Base-by-base conservation (phyloP, 2,113 vertebrate species). In the Hiodon alosoides region DNA sequence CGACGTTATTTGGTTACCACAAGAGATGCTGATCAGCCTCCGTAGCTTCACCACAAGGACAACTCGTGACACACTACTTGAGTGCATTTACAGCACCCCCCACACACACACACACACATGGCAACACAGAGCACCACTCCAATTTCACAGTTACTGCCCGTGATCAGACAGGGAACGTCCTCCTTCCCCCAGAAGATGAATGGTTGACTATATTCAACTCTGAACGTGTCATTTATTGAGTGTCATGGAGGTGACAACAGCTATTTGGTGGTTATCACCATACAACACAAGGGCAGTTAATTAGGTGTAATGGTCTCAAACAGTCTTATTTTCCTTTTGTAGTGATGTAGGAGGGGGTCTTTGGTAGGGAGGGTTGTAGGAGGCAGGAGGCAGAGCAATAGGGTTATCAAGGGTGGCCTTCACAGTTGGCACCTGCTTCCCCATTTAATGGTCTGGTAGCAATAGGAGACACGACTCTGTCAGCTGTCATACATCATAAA, bases 231-330 rank as follows among this genome's bases (percentile, higher is more conserved):
- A 79, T 83, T 85, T 85, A 86, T 85, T 78, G 84, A 89, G 86
- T 87, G 84, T 85, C 83, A 84, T 68, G 75, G 79, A 47, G 11
- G 60, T 79, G 76, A 85, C 81, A 85, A 87, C 85, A 80, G 77
- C 86, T 82, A 81, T 81, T 84, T 78, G 82, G 84, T 73, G 78
- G 81, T 86, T 88, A 89, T 90, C 86, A 77, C 81, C 76, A 72
- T 74, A 83, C 81, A 83, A 85, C 84, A 86, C 87, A 86, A 83
- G 79, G 85, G 79, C 75, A 71, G 87, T 87, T 91, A 88, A 91
- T 90, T 88, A 90, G 83, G 82, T 83, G 85, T 87, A 89, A 88
- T 88, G 84, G 86, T 84, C 80, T 71, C 82, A 83, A 70, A 80
- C 85, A 80, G 82, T 31, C 31, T 31, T 31, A 31, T 31, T 31